phyloP scores from a whole-genome alignment of 1,140 invertebrate genomes.

The Gonioctena quinquepunctata region DNA sequence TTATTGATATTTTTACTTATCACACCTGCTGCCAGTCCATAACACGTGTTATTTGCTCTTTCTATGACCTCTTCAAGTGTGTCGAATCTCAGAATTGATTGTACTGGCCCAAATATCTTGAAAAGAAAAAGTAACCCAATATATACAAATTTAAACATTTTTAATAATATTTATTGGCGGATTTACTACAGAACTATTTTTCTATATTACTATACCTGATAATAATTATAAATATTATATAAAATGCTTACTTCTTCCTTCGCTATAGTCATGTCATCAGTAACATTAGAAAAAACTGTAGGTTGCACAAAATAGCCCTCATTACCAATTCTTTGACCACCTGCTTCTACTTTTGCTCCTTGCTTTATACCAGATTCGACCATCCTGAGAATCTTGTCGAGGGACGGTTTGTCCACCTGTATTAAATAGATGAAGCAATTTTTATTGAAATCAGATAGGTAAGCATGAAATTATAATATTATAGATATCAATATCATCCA shows the following conservation, averaged over 20 bases:
- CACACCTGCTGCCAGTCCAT: conserved; percentile 87
- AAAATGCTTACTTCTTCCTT: conserved; percentile 70
- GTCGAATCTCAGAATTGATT: conserved; percentile 88
- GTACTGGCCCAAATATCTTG: conserved; percentile 92
- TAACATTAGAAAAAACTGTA: conserved; percentile 87
- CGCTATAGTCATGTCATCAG: conserved; percentile 84
- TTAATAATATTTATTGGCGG: no score
- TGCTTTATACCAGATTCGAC: conserved; percentile 79
- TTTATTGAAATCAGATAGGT: not conserved
- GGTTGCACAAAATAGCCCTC: conserved; percentile 85
- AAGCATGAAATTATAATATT: no score
- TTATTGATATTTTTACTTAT: conserved; percentile 88
- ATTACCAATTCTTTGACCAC: conserved; percentile 70
- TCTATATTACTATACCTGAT: no score
- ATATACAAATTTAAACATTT: no score
- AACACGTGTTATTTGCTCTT: conserved; percentile 83
- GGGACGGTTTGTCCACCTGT: conserved; percentile 75
- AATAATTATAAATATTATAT: no score
- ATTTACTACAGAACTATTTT: no score
- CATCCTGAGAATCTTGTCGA: conserved; percentile 74
- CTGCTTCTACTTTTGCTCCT: conserved; percentile 77
- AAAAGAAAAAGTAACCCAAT: no score
- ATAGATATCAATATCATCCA: no score
- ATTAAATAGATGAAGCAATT: not conserved
- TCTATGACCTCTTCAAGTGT: conserved; percentile 87